Conservation (phyloP, 2,113 vertebrate genomes). For the Picathartes gymnocephalus region DNA sequence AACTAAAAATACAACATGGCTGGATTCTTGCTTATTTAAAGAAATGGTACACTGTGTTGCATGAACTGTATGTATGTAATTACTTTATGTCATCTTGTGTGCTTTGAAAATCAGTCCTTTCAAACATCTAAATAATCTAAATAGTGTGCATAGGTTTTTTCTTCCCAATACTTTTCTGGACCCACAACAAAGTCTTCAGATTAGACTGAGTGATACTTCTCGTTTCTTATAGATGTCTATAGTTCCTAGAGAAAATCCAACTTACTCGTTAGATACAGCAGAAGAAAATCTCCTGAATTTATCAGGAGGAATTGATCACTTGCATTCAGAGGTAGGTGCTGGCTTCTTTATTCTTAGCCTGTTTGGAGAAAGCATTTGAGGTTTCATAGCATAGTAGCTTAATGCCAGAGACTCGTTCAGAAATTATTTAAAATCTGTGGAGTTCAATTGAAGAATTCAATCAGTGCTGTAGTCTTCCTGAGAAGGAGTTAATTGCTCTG, state of each 20-base stretch:
- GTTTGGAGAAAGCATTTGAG: neutral
- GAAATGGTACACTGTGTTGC: neutral
- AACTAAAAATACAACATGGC: neutral
- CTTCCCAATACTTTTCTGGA: neutral
- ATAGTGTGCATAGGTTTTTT: neutral
- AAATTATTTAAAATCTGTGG: neutral
- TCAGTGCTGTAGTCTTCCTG: neutral
- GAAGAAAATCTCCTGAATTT: conserved; percentile 49
- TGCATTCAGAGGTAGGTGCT: conserved; percentile 63
- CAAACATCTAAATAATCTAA: neutral
- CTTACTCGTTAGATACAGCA: conserved; percentile 1
- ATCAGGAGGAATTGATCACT: conserved; percentile 37
- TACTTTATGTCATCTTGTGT: neutral
- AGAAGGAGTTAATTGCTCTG: neutral
- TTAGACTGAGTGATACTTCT: neutral
- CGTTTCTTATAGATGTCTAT: conserved; percentile 53
- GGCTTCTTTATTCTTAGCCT: neutral
- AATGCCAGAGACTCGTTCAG: neutral
- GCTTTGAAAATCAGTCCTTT: neutral
- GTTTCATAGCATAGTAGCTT: neutral
- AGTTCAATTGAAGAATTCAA: neutral
- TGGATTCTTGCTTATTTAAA: neutral
- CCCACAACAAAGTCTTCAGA: neutral
- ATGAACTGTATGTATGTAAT: neutral
- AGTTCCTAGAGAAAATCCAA: conserved; percentile 39